Conservation (phyloP, 2,888 invertebrate species). For the Netelia inedita region DNA sequence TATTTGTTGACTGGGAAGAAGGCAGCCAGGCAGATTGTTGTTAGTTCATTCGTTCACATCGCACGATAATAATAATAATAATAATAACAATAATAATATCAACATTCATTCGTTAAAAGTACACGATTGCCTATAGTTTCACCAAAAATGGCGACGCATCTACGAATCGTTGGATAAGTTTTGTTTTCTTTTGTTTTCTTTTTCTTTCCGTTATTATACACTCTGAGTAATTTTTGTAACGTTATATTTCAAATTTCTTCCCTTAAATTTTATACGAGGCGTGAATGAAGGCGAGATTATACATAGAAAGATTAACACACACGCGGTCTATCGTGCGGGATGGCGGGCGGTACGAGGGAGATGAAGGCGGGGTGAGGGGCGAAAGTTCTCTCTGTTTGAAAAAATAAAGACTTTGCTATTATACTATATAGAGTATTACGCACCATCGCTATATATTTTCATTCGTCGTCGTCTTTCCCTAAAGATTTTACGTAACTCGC, state of each 20-base stretch:
- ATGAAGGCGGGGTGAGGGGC: constrained; percentile 1
- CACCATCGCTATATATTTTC: constrained; percentile 10
- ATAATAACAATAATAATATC: neutral
- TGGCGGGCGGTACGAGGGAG: neutral
- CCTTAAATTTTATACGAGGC: constrained; percentile 57
- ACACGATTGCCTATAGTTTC: constrained; percentile 19
- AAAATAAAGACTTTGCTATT: constrained; percentile 68
- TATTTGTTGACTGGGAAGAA: constrained; percentile 58
- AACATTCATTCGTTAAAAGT: constrained; percentile 35
- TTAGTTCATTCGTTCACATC: constrained; percentile 41
- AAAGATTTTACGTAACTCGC: neutral
- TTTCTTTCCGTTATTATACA: constrained; percentile 30
- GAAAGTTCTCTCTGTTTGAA: constrained; percentile 59
- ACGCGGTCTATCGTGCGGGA: constrained; percentile 43
- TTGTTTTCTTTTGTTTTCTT: constrained; percentile 8
- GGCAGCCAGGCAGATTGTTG: constrained; percentile 68
- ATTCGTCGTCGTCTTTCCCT: constrained; percentile 1
- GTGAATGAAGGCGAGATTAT: constrained; percentile 62
- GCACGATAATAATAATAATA: neutral
- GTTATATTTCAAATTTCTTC: constrained; percentile 13
- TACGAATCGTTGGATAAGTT: constrained; percentile 17
- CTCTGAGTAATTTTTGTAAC: constrained; percentile 10
- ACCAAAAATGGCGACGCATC: constrained; percentile 27
- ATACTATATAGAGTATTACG: constrained; percentile 32
- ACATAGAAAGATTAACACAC: constrained; percentile 56